Evolutionary conservation across 2,888 invertebrate species (phyloP).

Genomic region (Oxyscelio sp.): DNA sequence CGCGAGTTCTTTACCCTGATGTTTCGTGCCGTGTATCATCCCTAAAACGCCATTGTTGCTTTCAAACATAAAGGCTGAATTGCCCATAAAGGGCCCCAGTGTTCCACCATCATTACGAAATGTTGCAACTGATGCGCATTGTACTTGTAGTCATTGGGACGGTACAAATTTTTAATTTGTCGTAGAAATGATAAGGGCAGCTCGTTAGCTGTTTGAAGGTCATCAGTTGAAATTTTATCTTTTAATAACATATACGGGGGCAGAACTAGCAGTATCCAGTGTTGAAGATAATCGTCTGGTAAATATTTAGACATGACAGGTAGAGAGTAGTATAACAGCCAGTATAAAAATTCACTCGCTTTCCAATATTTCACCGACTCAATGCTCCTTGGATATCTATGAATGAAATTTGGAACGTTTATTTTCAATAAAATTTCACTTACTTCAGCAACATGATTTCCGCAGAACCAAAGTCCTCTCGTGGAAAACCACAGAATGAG

Average conservation of each 20-base stretch:
- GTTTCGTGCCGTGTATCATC: too few relatives aligned
- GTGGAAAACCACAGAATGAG: conserved; percentile 34
- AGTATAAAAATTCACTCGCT: conserved; percentile 74
- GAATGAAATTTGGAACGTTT: conserved; percentile 65
- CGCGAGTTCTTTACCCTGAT: too few relatives aligned
- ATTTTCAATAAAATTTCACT: conserved; percentile 45
- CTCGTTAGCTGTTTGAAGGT: conserved; percentile 62
- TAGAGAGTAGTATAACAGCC: conserved; percentile 74
- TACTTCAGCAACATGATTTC: conserved; percentile 43
- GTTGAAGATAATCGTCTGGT: conserved; percentile 66
- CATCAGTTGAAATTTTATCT: conserved; percentile 51
- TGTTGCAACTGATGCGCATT: too few relatives aligned
- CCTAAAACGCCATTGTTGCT: too few relatives aligned
- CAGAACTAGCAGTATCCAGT: conserved; percentile 74
- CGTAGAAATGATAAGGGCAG: conserved; percentile 71
- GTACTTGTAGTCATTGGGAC: too few relatives aligned
- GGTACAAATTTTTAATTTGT: conserved; percentile 64
- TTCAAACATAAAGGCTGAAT: too few relatives aligned
- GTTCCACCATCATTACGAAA: too few relatives aligned
- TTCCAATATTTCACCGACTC: conserved; percentile 64
- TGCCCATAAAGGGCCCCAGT: too few relatives aligned
- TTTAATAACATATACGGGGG: conserved; percentile 65
- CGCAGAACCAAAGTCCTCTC: conserved; percentile 64
- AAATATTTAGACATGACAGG: conserved; percentile 67
- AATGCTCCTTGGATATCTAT: conserved; percentile 65